Conservation (phyloP, 2,797 vertebrate genomes). For the Enteromius mattozi region DNA sequence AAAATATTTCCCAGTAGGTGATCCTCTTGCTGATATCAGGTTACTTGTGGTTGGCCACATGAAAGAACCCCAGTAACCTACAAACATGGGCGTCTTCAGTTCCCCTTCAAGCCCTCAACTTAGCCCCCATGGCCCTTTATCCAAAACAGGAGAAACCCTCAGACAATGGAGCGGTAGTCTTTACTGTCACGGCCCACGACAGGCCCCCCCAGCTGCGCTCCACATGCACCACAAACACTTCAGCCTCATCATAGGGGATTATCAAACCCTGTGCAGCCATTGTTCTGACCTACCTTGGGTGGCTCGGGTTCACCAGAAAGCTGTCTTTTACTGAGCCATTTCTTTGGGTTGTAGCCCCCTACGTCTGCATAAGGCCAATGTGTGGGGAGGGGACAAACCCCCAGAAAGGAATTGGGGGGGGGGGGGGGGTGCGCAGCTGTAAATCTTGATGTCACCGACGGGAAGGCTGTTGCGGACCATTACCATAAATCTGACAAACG, state of each 20-base stretch:
- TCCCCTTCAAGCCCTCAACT: slow-evolving; percentile 71
- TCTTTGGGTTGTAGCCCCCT: slow-evolving; percentile 65
- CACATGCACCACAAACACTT: slow-evolving; percentile 70
- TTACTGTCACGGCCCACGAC: slow-evolving; percentile 51
- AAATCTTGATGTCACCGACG: slow-evolving; percentile 99
- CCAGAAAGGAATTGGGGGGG: slow-evolving; percentile 45
- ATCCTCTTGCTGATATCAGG: slow-evolving; percentile 78
- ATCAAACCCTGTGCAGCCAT: slow-evolving; percentile 76
- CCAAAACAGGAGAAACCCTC: slow-evolving; percentile 72
- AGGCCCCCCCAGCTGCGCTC: slow-evolving; percentile 57
- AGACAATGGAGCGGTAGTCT: slow-evolving; percentile 54
- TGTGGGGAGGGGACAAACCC: slow-evolving; percentile 67
- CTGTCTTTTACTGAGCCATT: slow-evolving; percentile 64
- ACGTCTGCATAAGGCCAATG: slow-evolving; percentile 57
- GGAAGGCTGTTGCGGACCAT: slow-evolving; percentile 98
- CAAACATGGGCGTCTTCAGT: slow-evolving; percentile 73
- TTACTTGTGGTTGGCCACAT: slow-evolving; percentile 88
- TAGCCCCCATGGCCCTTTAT: slow-evolving; percentile 68
- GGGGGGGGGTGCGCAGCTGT: slow-evolving; percentile 75
- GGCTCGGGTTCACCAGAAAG: slow-evolving; percentile 54
- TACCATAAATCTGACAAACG: slow-evolving; percentile 99
- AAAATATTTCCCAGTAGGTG: slow-evolving; percentile 86
- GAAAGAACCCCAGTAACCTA: slow-evolving; percentile 87
- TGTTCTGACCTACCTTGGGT: slow-evolving; percentile 70
- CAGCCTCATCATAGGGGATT: slow-evolving; percentile 77